Evolutionary conservation across 2,113 vertebrate genomes (phyloP), one percentile per base, ranked within the genome.

Genomic region (Tapirus terrestris): DNA sequence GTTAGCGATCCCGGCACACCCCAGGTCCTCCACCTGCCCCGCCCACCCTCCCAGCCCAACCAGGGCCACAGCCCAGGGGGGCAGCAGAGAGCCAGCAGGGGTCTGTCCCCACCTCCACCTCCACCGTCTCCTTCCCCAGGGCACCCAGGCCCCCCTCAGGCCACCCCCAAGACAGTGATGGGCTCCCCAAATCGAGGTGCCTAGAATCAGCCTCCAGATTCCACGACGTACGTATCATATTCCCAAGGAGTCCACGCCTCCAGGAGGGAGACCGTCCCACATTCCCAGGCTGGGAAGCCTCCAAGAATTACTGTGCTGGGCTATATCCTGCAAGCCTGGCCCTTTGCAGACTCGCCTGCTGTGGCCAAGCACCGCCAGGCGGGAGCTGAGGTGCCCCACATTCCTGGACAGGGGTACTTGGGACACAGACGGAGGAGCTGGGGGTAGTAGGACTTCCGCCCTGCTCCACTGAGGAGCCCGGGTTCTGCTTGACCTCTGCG

Each of bases 41-140:
- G 0, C 11, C 11, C 0, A 7, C 63, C 63, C 6, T 8, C 16
- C 14, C 1, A 8, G 1, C 21, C 4, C 31, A 10, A 31, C 56
- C 70, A 23, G 76, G 83, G 10, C 45, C 58, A 7, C 3, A 10
- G 45, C 51, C 2, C 31, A 25, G 8, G 31, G 31, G 25, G 36
- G 39, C 12, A 39, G 23, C 68, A 17, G 63, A 12, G 17, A 16
- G 56, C 45, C 58, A 31, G 60, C 23, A 25, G 72, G n/a, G n/a
- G 18, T 21, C 51, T 27, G 31, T 0, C 8, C 8, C 43, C 14
- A 6, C 13, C 39, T 0, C 5, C 1, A 8, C 36, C 65, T 8
- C n/a, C 43, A 39, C 25, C 25, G 43, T 16, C 3, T 9, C 13
- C 5, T 23, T 6, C 2, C 27, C n/a, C 0, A 6, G 70, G 23